Percentiles rank a stretch among this genome's conserved stretches.
Evolutionary conservation across 2,113 vertebrate genomes (phyloP).

Genomic region (Calonectris borealis): DNA sequence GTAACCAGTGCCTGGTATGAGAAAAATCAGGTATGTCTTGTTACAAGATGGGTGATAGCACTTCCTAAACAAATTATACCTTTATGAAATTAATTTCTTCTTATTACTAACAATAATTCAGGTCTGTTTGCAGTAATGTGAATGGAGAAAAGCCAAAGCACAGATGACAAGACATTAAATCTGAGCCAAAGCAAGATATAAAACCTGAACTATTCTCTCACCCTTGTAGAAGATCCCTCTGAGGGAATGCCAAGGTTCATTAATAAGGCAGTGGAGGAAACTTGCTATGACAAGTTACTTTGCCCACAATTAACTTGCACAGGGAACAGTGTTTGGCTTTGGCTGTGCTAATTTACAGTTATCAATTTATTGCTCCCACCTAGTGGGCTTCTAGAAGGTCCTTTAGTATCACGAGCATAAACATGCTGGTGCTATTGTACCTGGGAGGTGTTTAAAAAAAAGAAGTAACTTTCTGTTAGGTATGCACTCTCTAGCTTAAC

Average conservation of each 20-base stretch:
- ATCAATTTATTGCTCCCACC: background rate
- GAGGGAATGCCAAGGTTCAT: background rate
- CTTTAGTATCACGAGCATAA: background rate
- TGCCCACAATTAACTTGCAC: background rate
- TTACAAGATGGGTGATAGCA: background rate
- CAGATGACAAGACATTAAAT: background rate
- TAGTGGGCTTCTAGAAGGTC: background rate
- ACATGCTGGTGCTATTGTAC: fast-evolving
- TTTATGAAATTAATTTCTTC: background rate
- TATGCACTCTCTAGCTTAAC: background rate
- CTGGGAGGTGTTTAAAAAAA: background rate
- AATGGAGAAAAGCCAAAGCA: background rate
- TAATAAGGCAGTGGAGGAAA: background rate
- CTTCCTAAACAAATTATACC: background rate
- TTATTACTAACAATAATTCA: background rate
- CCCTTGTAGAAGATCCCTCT: background rate
- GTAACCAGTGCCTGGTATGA: background rate
- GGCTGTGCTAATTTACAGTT: background rate
- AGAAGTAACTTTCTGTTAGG: background rate
- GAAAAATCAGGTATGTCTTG: background rate
- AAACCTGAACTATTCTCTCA: background rate
- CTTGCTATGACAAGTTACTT: background rate
- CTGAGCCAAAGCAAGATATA: background rate
- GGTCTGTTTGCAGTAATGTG: background rate
- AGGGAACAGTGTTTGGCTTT: background rate